A percentile compares a stretch with the other conserved stretches of the same genome.
phyloP scores from a whole-genome alignment of 2,888 invertebrate genomes.

The Neoitamus cyanurus region DNA sequence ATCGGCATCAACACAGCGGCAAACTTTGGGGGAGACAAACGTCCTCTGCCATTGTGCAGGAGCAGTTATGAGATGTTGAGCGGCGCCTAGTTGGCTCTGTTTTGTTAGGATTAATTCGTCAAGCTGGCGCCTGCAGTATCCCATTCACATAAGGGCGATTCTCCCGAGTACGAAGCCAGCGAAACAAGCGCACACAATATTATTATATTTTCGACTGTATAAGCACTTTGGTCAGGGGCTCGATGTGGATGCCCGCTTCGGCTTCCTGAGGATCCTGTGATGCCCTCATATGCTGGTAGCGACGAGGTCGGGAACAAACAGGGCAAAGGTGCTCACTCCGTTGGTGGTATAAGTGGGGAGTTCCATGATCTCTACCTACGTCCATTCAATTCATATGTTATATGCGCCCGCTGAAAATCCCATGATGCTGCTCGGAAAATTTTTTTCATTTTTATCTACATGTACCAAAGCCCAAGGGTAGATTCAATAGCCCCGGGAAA shows the following conservation, averaged over 20 bases:
- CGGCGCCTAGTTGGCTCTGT: constrained; percentile 47
- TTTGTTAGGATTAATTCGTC: constrained; percentile 44
- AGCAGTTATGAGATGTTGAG: neutral
- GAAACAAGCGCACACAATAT: neutral
- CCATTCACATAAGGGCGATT: constrained; percentile 6
- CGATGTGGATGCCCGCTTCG: neutral
- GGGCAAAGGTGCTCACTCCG: neutral
- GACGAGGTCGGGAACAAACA: neutral
- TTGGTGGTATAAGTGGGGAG: neutral
- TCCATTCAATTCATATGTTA: neutral
- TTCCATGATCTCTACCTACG: neutral
- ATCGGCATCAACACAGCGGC: neutral
- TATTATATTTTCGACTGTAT: neutral
- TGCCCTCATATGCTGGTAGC: neutral
- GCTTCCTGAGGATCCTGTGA: neutral
- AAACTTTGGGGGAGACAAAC: neutral
- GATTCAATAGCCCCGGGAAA: neutral
- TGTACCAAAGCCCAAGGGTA: too few species aligned
- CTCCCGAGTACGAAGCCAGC: neutral
- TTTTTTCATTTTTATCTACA: too few species aligned
- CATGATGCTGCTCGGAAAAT: neutral
- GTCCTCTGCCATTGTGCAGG: constrained; percentile 7
- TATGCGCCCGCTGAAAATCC: neutral
- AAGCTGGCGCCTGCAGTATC: constrained; percentile 44
- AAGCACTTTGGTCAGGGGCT: neutral